A percentile compares a stretch with the other conserved stretches of the same genome.
phyloP scores from a whole-genome alignment of 2,797 vertebrate species.

The Coendou prehensilis region DNA sequence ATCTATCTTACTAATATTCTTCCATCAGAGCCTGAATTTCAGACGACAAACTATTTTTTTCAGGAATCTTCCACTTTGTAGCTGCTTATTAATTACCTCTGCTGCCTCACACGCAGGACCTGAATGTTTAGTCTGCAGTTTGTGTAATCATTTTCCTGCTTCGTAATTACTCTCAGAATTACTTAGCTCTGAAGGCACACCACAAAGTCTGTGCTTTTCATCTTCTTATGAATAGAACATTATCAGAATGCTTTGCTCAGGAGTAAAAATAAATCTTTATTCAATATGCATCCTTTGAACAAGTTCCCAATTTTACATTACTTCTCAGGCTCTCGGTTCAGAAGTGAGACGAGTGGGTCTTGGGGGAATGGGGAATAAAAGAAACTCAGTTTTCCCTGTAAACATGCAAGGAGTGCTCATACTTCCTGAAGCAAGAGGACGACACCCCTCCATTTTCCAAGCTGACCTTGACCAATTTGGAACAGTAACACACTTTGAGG shows the following conservation, averaged over 20 bases:
- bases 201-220: slow-evolving; percentile 74
- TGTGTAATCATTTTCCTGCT: slow-evolving; percentile 87
- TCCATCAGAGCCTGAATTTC: slow-evolving; percentile 77
- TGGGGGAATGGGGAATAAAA: not conserved
- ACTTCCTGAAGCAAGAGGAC: not conserved
- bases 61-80: slow-evolving; percentile 83
- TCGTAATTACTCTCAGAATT: slow-evolving; percentile 82
- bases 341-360: not conserved
- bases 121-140: slow-evolving; percentile 90
- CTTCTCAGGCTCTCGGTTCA: not conserved
- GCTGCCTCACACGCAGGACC: slow-evolving; percentile 86
- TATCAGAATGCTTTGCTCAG: slow-evolving; percentile 29
- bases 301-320: not conserved
- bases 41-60: slow-evolving; percentile 83
- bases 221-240: slow-evolving; percentile 68
- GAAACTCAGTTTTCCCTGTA: not conserved
- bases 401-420: not conserved
- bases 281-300: not conserved
- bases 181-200: slow-evolving; percentile 78
- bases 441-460: not conserved
- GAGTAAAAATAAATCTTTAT: not conserved
- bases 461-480: not conserved
- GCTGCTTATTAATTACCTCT: slow-evolving; percentile 89
- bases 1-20: slow-evolving; percentile 81
- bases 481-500: not conserved